Percentiles rank a stretch among this genome's conserved stretches.
Conservation (phyloP, 2,888 invertebrate species). For the Eudasyphora cyanicolor region DNA sequence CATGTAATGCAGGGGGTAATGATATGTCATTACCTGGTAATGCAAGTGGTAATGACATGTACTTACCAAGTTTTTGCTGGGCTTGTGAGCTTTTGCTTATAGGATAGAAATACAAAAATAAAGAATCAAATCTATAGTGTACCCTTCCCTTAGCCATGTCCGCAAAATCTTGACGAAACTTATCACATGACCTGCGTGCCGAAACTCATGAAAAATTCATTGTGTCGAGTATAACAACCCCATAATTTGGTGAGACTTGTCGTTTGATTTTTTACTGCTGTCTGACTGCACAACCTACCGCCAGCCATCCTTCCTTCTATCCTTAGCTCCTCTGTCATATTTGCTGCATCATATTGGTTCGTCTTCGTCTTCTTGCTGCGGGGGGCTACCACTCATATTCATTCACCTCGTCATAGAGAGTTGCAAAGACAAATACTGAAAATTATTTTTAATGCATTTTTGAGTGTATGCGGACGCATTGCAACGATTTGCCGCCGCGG, state of each 20-base stretch:
- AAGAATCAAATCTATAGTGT: too few species aligned
- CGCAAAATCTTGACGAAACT: background rate
- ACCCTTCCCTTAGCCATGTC: too few species aligned
- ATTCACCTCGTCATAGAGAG: conserved; percentile 51
- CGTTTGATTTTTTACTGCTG: background rate
- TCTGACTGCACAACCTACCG: conserved; percentile 6
- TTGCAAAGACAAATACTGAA: conserved; percentile 60
- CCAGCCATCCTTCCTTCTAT: too few species aligned
- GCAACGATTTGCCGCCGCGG: conserved; percentile 28
- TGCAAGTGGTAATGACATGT: too few species aligned
- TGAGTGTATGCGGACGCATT: conserved; percentile 42
- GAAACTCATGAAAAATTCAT: conserved; percentile 64
- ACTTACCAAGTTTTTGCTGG: too few species aligned
- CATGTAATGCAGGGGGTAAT: too few species aligned
- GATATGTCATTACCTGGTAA: too few species aligned
- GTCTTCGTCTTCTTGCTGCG: conserved; percentile 7
- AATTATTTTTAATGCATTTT: conserved; percentile 56
- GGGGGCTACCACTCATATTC: conserved; percentile 43
- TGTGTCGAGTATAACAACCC: conserved; percentile 49
- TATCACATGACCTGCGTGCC: background rate
- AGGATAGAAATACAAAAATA: too few species aligned
- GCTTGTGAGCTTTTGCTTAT: too few species aligned
- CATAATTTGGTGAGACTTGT: conserved; percentile 36
- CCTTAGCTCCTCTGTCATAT: background rate
- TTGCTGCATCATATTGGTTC: background rate